Percentiles rank a stretch among this genome's conserved stretches.
Conservation (phyloP, 1,140 invertebrate species). For the Cyclargus thomasi region DNA sequence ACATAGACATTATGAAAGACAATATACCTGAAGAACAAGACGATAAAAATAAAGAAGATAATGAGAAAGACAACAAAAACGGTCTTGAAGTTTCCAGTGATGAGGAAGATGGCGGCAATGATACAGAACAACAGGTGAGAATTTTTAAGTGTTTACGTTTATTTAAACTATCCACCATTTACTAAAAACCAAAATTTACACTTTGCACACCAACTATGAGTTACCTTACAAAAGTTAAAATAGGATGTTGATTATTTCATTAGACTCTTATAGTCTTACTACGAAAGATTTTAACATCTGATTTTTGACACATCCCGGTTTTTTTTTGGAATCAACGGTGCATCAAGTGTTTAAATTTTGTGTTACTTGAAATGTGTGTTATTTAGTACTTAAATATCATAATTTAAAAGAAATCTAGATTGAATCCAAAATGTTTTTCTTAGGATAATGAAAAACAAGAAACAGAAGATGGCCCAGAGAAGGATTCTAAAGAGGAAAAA, state of each 20-base stretch:
- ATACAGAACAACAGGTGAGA: constrained; percentile 33
- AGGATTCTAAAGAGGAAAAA: constrained; percentile 43
- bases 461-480: constrained; percentile 24
- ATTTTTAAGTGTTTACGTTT: background rate
- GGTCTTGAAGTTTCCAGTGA: constrained; percentile 70
- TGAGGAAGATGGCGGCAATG: constrained; percentile 53
- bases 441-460: constrained; percentile 26
- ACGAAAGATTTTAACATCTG: no score
- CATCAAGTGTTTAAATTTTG: no score
- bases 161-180: no score
- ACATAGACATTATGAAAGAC: constrained; percentile 86
- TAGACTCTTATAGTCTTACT: no score
- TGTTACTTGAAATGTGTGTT: background rate
- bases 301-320: no score
- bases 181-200: background rate
- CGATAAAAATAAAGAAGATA: constrained; percentile 54
- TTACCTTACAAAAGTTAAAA: no score
- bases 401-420: background rate
- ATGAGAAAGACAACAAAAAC: constrained; percentile 65
- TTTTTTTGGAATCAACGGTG: no score
- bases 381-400: background rate
- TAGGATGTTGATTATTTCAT: no score
- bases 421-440: background rate
- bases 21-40: constrained; percentile 62
- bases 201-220: no score